A percentile compares a stretch with the other conserved stretches of the same genome.
Evolutionary conservation across 2,888 invertebrate genomes (phyloP).

Genomic region (Agrilus mali): DNA sequence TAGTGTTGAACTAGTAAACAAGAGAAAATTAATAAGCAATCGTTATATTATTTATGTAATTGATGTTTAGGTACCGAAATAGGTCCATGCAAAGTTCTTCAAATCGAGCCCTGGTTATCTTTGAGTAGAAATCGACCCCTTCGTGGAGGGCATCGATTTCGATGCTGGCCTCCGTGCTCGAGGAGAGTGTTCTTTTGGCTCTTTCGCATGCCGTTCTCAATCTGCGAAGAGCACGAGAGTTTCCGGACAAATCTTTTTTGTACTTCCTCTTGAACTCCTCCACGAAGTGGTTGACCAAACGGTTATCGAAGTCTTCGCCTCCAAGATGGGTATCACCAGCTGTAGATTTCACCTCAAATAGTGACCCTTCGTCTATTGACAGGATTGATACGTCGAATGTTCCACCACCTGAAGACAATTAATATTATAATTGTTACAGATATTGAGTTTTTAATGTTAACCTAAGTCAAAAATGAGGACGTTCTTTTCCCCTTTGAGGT

Average conservation of each 20-base stretch:
- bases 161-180: conserved; percentile 64
- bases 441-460: no score
- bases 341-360: conserved; percentile 71
- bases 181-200: conserved; percentile 64
- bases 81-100: conserved; percentile 85
- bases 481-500: conserved; percentile 59
- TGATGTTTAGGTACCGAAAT: conserved; percentile 32
- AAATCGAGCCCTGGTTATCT: conserved; percentile 70
- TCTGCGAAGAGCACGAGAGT: conserved; percentile 68
- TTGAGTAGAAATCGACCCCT: conserved; percentile 84
- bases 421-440: no score
- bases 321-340: conserved; percentile 73
- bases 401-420: conserved; percentile 49
- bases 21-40: no score
- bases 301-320: conserved; percentile 69
- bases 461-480: conserved; percentile 59
- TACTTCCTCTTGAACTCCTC: conserved; percentile 67
- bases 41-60: no score
- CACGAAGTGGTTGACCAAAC: conserved; percentile 65
- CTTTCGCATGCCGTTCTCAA: conserved; percentile 77
- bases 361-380: conserved; percentile 73
- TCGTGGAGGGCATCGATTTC: conserved; percentile 86
- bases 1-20: conserved; percentile 44
- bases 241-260: conserved; percentile 53
- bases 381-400: conserved; percentile 89